Base-by-base conservation (phyloP, 2,888 invertebrate genomes). In the Aphidius colemani region DNA sequence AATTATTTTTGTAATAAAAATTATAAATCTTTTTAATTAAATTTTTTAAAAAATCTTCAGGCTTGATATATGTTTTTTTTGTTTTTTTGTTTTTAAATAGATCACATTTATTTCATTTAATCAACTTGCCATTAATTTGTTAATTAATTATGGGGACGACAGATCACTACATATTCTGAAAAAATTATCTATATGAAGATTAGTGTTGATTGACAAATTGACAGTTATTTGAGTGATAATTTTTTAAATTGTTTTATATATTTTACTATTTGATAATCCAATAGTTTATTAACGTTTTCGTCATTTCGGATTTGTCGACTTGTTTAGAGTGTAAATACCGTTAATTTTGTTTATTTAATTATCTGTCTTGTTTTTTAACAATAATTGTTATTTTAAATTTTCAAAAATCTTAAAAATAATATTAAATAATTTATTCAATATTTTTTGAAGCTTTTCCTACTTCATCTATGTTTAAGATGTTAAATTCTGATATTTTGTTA, bases 391-490 rank as follows among this genome's bases (percentile, higher is more conserved):
- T 46, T 57, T 13, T 7, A 3, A 6, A 7, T 53, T 55, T 11
- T 55, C 8, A 57, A 30, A 10, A 6, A 11, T 18, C 13, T 18
- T 18, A 18, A 18, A 18, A 18, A 18, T 18, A 18, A 18, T 18
- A 41, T n/a, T 13, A 57, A 18, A 30, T n/a, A 51, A 56, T 50
- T 59, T 39, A 41, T 51, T 56, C 50, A 51, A 59, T 39, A 48
- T 49, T 18, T 18, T 18, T 51, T 9, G 30, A 39, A 13, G 65
- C 10, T 30, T 59, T 30, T 13, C 59, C 53, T 53, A 90, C 81
- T 46, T 89, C 89, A 1, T 84, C 85, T 63, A 92, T 83, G 82
- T 94, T 93, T 70, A 88, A 78, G 74, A 94, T 89, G 78, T 90
- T 86, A 67, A 91, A 87, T 83, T 93, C 90, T 72, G 90, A 85